These are phyloP conservation scores for Andrena fulva DNA, from an alignment of 2,888 invertebrate genomes.

Conservation along the genomic window DNA sequence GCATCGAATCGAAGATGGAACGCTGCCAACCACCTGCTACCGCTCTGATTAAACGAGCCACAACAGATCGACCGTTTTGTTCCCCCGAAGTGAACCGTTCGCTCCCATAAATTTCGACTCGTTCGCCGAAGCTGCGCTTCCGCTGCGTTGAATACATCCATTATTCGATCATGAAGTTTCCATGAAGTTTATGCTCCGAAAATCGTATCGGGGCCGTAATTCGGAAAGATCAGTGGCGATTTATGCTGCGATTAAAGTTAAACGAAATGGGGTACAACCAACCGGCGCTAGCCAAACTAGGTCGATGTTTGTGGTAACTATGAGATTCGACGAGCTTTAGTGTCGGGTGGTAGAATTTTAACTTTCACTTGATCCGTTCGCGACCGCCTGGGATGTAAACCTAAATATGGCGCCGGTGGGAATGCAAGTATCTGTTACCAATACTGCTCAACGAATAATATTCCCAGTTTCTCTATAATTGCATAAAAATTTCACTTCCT, in stretches of 20 bases:
- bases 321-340: not conserved
- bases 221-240: not conserved
- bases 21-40: conserved; percentile 65
- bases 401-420: not conserved
- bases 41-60: conserved; percentile 59
- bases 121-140: conserved; percentile 24
- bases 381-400: not conserved
- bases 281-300: not conserved
- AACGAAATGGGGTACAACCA: not conserved
- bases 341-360: not conserved
- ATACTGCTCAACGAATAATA: too few relatives aligned
- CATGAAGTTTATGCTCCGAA: conserved; percentile 21
- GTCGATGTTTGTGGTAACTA: not conserved
- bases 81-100: conserved; percentile 28
- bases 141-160: conserved; percentile 1
- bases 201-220: not conserved
- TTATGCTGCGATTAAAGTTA: not conserved
- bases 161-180: conserved; percentile 32
- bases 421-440: not conserved
- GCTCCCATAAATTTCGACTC: conserved; percentile 50
- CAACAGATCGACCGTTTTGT: conserved; percentile 62
- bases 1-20: conserved; percentile 41
- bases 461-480: not conserved
- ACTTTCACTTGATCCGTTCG: not conserved
- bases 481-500: not conserved